Percentiles rank a stretch among this genome's conserved stretches.
phyloP scores from a whole-genome alignment of 2,888 invertebrate species.

The Temnothorax ravouxi region DNA sequence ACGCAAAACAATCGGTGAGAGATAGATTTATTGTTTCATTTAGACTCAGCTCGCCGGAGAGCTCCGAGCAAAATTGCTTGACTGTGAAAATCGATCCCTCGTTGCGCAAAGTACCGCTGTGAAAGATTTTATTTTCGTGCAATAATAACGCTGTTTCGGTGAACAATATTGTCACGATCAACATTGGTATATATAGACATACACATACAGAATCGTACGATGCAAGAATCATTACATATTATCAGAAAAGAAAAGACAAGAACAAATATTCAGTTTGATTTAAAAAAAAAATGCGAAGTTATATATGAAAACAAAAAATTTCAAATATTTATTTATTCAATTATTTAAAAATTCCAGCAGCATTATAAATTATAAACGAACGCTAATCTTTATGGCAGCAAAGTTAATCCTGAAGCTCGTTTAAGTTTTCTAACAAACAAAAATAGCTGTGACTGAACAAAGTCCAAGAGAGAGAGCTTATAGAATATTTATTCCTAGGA shows the following conservation, averaged over 20 bases:
- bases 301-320: not conserved
- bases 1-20: conserved; percentile 61
- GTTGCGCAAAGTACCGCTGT: conserved; percentile 51
- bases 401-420: not conserved
- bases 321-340: not conserved
- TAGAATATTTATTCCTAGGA: not conserved
- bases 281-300: not conserved
- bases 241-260: not conserved
- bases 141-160: not conserved
- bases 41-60: conserved; percentile 53
- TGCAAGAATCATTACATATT: not conserved
- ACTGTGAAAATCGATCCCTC: conserved; percentile 72
- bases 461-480: not conserved
- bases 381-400: not conserved
- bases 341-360: not conserved
- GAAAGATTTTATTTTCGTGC: conserved; percentile 66
- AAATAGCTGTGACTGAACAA: not conserved
- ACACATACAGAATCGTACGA: not conserved
- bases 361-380: not conserved
- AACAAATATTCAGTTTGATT: not conserved
- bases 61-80: conserved; percentile 66
- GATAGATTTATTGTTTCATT: conserved; percentile 75
- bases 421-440: not conserved
- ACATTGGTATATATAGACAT: not conserved
- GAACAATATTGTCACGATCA: not conserved